phyloP scores from a whole-genome alignment of 2,888 invertebrate species.

The Campaea margaritaria region DNA sequence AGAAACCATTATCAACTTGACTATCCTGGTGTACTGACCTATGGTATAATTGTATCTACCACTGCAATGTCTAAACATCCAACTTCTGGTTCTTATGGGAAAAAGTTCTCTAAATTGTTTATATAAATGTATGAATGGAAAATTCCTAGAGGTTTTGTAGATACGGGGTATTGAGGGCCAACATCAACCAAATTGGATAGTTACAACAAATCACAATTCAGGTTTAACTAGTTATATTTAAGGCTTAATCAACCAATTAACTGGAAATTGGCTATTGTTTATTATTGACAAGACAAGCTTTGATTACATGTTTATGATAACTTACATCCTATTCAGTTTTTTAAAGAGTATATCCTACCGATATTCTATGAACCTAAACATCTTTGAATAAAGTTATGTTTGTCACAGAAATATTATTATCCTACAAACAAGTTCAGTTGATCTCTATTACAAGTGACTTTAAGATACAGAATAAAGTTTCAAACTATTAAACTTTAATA shows the following conservation, averaged over 20 bases:
- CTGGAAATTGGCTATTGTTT: not conserved
- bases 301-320: too few relatives aligned
- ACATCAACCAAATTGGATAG: slow-evolving; percentile 5
- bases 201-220: slow-evolving; percentile 2
- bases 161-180: slow-evolving; percentile 2
- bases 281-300: not conserved
- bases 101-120: not conserved
- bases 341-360: too few relatives aligned
- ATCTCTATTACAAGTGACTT: too few relatives aligned
- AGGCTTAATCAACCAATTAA: not conserved
- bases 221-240: slow-evolving; percentile 4
- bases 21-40: too few relatives aligned
- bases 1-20: too few relatives aligned
- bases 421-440: too few relatives aligned
- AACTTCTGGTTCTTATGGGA: not conserved
- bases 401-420: too few relatives aligned
- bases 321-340: too few relatives aligned
- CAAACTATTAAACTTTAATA: too few relatives aligned
- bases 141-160: slow-evolving; percentile 7
- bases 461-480: too few relatives aligned
- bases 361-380: too few relatives aligned
- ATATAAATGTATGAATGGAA: slow-evolving; percentile 7
- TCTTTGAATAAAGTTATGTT: too few relatives aligned
- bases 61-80: slow-evolving; percentile 2
- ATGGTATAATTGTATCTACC: not conserved